Base-by-base conservation (phyloP, 1,140 invertebrate genomes). In the Thrips palmi region DNA sequence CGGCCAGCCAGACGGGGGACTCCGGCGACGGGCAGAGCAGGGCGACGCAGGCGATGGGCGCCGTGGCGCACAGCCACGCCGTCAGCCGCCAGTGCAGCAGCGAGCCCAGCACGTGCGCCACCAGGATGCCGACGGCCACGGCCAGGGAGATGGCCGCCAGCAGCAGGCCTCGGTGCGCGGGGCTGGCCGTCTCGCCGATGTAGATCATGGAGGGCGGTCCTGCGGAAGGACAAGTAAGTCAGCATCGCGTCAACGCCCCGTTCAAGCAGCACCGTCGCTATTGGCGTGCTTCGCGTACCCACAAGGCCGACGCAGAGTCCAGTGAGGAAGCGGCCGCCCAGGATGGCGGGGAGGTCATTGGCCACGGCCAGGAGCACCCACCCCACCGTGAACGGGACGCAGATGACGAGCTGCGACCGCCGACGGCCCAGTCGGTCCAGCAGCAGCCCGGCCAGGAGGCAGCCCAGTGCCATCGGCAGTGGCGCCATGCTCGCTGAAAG, bases 371-470 rank as follows among this genome's bases (percentile, higher is more conserved):
- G 70, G 7, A 69, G 44, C 3, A 71, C 45, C 74, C 77, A 84
- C 10, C 77, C 76, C n/a, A 68, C 35, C 1, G 73, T 47, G 32
- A 69, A 73, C 0, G 75, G 67, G 0, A 69, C 51, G 14, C 63
- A 64, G n/a, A 70, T 53, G 8, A 74, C 49, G 21, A 70, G 53
- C 33, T 77, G 61, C 0, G 71, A 67, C 6, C 49, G 56, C 47
- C 67, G 70, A 36, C 80, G 57, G 4, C 80, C 81, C 35, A 71
- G 59, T 41, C 62, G 67, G 42, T 81, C 74, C 52, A 79, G 70
- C 25, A 70, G 46, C 45, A 65, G 58, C 2, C 71, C 65, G 4
- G 63, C 59, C 10, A 72, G 46, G 15, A 70, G 55, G 37, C 69
- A 71, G 0, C 69, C 70, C 0, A 64, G 57, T 0, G 62, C 62